These are phyloP conservation scores for Meriones psammophilus DNA, from an alignment of 2,797 vertebrate species.

Conservation along the genomic window DNA sequence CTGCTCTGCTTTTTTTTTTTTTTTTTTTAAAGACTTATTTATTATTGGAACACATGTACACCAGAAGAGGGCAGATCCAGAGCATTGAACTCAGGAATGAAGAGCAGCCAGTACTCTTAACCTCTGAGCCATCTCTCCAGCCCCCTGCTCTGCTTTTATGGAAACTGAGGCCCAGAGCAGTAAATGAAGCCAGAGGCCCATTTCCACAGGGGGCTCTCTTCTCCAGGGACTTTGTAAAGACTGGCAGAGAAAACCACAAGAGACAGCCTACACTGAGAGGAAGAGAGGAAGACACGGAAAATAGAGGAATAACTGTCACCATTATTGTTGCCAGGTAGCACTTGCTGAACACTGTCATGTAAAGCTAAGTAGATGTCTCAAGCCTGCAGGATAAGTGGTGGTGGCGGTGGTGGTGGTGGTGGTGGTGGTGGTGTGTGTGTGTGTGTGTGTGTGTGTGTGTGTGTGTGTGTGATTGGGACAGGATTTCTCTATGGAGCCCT, in stretches of 20 bases:
- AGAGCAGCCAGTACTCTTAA: too few species aligned
- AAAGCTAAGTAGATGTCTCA: background rate
- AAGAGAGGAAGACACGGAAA: background rate
- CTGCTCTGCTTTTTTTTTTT: too few species aligned
- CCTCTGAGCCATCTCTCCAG: too few species aligned
- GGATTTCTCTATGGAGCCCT: background rate
- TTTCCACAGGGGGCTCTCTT: background rate
- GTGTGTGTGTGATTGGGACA: background rate
- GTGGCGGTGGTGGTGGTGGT: background rate
- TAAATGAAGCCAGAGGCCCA: background rate
- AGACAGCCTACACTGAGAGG: background rate
- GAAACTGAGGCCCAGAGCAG: background rate
- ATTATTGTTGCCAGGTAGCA: background rate
- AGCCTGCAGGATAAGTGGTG: background rate
- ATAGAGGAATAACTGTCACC: too few species aligned
- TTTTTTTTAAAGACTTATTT: too few species aligned
- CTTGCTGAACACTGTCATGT: background rate
- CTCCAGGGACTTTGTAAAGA: background rate
- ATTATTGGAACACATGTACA: too few species aligned
- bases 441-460: background rate
- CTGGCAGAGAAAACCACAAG: background rate
- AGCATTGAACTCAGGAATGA: too few species aligned
- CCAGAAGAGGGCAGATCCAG: too few species aligned
- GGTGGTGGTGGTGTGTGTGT: too few species aligned
- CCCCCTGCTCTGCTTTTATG: background rate